phyloP scores from a whole-genome alignment of 2,888 invertebrate species.

The Lithodes maja region DNA sequence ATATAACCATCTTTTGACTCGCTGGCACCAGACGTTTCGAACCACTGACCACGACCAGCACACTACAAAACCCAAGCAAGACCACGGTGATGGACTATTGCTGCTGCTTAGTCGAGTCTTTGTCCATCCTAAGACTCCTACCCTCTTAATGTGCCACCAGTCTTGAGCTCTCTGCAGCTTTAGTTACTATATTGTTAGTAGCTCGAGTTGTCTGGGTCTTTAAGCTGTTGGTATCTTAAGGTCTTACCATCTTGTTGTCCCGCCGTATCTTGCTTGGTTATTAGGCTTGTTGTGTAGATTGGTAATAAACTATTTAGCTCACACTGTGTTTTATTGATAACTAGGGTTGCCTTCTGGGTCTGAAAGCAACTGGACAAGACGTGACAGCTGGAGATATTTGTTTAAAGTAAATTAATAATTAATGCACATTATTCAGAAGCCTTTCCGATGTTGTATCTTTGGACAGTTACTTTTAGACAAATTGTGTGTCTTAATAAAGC shows the following conservation, averaged over 20 bases:
- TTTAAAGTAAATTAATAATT: background rate
- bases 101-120: constrained; percentile 40
- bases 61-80: constrained; percentile 37
- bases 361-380: constrained; percentile 68
- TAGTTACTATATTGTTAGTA: no score
- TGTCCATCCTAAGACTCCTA: no score
- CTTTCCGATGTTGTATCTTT: background rate
- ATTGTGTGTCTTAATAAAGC: no score
- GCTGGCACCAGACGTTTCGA: constrained; percentile 11
- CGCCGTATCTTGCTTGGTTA: constrained; percentile 33
- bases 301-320: constrained; percentile 63
- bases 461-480: constrained; percentile 43
- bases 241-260: constrained; percentile 15
- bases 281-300: constrained; percentile 69
- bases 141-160: no score
- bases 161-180: no score
- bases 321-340: constrained; percentile 21
- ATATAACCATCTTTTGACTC: constrained; percentile 47
- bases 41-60: constrained; percentile 18
- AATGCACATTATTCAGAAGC: background rate
- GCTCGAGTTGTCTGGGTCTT: no score
- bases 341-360: background rate
- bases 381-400: constrained; percentile 15
- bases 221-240: no score
- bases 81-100: constrained; percentile 1